A percentile compares a stretch with the other conserved stretches of the same genome.
These are phyloP conservation scores for Pristis pectinata DNA, from an alignment of 2,797 vertebrate genomes.

Conservation along the genomic window DNA sequence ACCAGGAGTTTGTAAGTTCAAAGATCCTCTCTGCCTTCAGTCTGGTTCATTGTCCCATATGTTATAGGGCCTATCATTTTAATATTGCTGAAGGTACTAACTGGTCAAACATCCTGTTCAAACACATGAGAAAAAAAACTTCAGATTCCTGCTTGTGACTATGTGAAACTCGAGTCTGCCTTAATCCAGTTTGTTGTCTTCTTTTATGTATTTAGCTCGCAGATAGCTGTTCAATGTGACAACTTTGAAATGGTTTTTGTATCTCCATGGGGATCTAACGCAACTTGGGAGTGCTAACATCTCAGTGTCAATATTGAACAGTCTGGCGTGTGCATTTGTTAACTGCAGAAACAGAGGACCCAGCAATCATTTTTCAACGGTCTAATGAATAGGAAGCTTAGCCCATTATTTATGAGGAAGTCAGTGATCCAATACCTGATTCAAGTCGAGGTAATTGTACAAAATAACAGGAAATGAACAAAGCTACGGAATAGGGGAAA, in stretches of 20 bases:
- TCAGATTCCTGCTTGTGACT: neutral
- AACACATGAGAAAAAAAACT: neutral
- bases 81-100: neutral
- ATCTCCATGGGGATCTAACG: constrained; percentile 1
- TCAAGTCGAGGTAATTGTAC: neutral
- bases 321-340: neutral
- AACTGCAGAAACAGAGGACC: neutral
- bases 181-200: neutral
- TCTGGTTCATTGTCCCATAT: neutral
- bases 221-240: constrained; percentile 7
- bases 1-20: neutral
- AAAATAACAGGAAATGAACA: neutral
- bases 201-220: neutral
- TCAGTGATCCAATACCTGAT: neutral
- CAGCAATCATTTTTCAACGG: constrained; percentile 15
- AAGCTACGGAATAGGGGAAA: neutral
- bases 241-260: constrained; percentile 14
- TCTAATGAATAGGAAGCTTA: neutral
- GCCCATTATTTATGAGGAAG: neutral
- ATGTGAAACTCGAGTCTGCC: neutral
- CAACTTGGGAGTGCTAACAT: neutral
- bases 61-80: neutral
- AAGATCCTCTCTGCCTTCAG: neutral
- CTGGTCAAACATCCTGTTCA: neutral
- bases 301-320: constrained; percentile 21